Evolutionary conservation across 2,888 invertebrate genomes (phyloP), one percentile per base, ranked within the genome.

Genomic region (Diaprepes abbreviatus): DNA sequence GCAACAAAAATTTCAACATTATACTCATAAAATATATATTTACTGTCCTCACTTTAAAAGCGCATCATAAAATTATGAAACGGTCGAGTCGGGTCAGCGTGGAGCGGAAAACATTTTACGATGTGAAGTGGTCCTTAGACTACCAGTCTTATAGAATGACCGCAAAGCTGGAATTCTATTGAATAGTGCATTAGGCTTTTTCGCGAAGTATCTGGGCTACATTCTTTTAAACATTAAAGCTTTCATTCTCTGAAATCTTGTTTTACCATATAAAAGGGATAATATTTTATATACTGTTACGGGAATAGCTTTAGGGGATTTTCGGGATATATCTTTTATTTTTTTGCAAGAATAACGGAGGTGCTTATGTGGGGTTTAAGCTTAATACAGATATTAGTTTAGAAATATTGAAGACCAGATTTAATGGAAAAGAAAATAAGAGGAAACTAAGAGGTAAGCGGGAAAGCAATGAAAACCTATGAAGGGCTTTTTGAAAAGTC

Each of bases 201-300:
- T 31, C 52, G 58, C 24, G 12, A n/a, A 59, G 38, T 52, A 31
- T 12, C 43, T 17, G 14, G 10, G 43, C 17, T 16, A 45, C 21
- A 54, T 59, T 67, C 66, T 55, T 67, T 67, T 54, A 58, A 60
- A 43, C 43, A 55, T 43, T 67, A 54, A 52, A 68, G 21, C 60
- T 16, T 33, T 17, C 21, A 17, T 1, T 33, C 52, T 45, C 33
- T 62, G 19, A 66, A 66, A 66, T 66, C 59, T 66, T 66, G 40
- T 66, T 66, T 59, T 66, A 58, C 58, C 66, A 58, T 66, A 58
- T 66, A 58, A 66, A 66, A 66, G 38, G 66, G 59, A 58, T 66
- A 40, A 59, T 58, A 50, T 55, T 64, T 64, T 64, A 64, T 64
- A 64, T 31, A 17, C 43, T 33, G 33, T 55, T 35, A 31, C 19